Base-by-base conservation (phyloP, 92 coral and sea anemone species). In the Heliopora coerulea region DNA sequence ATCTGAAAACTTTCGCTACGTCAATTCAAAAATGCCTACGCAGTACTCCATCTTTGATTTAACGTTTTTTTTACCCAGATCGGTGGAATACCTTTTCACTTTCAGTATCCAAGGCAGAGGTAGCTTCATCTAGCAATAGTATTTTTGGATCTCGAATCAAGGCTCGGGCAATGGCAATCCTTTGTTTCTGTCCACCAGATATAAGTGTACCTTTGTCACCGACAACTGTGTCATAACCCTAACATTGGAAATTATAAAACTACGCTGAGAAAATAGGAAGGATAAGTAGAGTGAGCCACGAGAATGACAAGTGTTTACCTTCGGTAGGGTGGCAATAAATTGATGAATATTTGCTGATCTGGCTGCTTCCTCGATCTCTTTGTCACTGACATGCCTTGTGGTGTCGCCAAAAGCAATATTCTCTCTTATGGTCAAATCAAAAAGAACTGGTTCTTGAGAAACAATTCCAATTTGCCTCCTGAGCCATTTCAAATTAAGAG, bases 401-500 rank as follows among this genome's bases (percentile, higher is more conserved):
- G 61, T 48, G 34, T 68, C 44, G 13, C 75, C 75, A 21, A 19
- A 68, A 5, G 75, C 75, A 30, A 68, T 68, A 50, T 68, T 68
- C 27, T 68, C 60, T 29, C 75, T 48, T 24, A 68, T 68, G 31
- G 75, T 26, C 8, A 27, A 40, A 50, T 68, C 75, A 29, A 68
- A 68, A 40, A 68, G 30, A 20, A 68, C 75, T 28, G 75, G 75
- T 49, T 68, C 75, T 29, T 68, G 75, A 14, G 75, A 68, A 46
- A 68, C 75, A 14, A 68, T 68, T 1, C 75, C 75, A 68, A 68
- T 68, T 56, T 68, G 75, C 46, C 60, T 48, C 28, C 75, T 54
- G 3, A 68, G 59, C 75, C 75, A 68, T 49, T 68, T 68, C 44
- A 68, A 8, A 19, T 68, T 68, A n/a, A 68, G 61, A 42, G 44